Conservation (phyloP, 2,797 vertebrate species). For the Anniella stebbinsi region DNA sequence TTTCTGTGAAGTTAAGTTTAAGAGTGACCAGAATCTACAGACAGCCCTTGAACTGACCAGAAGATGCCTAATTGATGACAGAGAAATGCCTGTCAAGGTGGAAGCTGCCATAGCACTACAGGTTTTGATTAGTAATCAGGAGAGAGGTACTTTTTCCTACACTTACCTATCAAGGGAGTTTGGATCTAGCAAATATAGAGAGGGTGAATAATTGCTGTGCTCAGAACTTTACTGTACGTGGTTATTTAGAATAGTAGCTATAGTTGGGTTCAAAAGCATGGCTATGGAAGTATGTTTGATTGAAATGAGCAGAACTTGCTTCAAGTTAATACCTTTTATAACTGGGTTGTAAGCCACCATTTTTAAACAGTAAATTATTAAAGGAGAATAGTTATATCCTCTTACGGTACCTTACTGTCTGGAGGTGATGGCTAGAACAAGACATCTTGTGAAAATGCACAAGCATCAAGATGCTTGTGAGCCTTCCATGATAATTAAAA, state of each 20-base stretch:
- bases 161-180: background rate
- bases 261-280: background rate
- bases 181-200: background rate
- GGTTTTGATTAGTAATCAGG: slow-evolving; percentile 98
- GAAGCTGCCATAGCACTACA: slow-evolving; percentile 99
- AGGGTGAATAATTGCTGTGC: background rate
- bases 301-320: background rate
- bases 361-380: background rate
- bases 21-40: slow-evolving; percentile 98
- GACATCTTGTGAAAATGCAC: background rate
- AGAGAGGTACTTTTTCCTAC: slow-evolving; percentile 88
- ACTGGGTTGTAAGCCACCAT: background rate
- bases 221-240: background rate
- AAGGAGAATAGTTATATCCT: background rate
- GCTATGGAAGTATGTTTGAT: background rate
- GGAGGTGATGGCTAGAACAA: background rate
- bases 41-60: slow-evolving; percentile 94
- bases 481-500: background rate
- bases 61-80: slow-evolving; percentile 95
- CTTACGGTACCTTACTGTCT: background rate
- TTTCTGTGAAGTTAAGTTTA: slow-evolving; percentile 99
- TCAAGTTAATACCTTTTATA: background rate
- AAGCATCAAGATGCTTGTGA: background rate
- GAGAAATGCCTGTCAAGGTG: slow-evolving; percentile 99
- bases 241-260: background rate